These are phyloP conservation scores for Sphaerodactylus townsendi DNA, from an alignment of 2,113 vertebrate species.

Conservation along the genomic window DNA sequence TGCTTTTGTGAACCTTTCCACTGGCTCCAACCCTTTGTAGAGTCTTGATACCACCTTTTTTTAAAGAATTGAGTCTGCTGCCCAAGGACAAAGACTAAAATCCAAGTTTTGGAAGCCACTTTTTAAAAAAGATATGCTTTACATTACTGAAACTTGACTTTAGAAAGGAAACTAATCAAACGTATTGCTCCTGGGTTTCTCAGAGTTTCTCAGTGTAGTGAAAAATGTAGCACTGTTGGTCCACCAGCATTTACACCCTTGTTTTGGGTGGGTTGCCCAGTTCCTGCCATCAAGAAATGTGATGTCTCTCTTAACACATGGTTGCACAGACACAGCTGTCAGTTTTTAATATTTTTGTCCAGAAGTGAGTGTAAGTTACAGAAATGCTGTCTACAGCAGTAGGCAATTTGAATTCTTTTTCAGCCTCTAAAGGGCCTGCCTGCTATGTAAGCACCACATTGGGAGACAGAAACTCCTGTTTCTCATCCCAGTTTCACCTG, in stretches of 20 bases:
- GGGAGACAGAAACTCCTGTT: neutral
- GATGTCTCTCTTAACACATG: neutral
- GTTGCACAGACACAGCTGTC: neutral
- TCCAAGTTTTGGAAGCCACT: neutral
- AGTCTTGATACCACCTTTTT: neutral
- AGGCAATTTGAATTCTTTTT: rapidly evolving
- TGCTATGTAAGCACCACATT: neutral
- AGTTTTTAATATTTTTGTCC: neutral
- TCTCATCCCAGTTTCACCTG: neutral
- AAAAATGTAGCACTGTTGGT: neutral
- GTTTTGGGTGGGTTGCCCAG: neutral
- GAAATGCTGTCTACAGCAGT: neutral
- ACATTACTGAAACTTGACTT: neutral
- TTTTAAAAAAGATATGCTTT: neutral
- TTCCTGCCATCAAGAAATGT: neutral
- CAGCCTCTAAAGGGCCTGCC: neutral
- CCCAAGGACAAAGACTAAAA: neutral
- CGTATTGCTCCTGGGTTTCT: neutral
- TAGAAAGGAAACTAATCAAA: neutral
- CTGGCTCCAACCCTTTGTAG: neutral
- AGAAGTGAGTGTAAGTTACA: rapidly evolving
- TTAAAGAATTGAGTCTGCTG: neutral
- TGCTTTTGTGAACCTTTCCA: too few relatives aligned
- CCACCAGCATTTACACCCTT: neutral
- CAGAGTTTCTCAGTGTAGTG: neutral